Conservation (phyloP, 2,113 vertebrate genomes). For the Nyctereutes procyonoides region DNA sequence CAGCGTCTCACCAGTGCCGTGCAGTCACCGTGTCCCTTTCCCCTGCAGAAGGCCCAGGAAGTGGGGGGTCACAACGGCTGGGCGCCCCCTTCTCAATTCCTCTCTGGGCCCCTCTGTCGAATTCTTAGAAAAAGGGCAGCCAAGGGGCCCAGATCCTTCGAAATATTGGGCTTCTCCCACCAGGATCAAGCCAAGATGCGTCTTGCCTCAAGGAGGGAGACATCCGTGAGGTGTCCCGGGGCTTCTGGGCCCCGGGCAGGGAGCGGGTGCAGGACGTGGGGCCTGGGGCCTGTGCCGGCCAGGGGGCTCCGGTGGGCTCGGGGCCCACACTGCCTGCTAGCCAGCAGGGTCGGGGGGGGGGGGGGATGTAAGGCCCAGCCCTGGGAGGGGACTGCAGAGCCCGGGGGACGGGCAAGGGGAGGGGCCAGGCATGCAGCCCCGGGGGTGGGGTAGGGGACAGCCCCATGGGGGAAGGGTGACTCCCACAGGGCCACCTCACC, state of each 20-base stretch:
- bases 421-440: background rate
- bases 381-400: background rate
- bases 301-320: too few relatives aligned
- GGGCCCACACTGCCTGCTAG: background rate
- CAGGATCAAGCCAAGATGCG: background rate
- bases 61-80: too few relatives aligned
- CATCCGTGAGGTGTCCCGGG: background rate
- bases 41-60: background rate
- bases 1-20: background rate
- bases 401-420: background rate
- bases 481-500: background rate
- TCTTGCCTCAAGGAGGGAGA: background rate
- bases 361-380: background rate
- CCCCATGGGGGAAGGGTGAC: background rate
- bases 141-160: background rate
- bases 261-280: background rate
- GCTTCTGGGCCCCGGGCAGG: background rate
- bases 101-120: background rate
- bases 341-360: fast-evolving
- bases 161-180: background rate
- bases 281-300: too few relatives aligned
- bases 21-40: background rate
- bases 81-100: background rate
- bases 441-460: background rate
- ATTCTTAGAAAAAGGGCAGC: background rate